Conservation (phyloP, 2,797 vertebrate genomes). For the Triplophysa bombifrons region DNA sequence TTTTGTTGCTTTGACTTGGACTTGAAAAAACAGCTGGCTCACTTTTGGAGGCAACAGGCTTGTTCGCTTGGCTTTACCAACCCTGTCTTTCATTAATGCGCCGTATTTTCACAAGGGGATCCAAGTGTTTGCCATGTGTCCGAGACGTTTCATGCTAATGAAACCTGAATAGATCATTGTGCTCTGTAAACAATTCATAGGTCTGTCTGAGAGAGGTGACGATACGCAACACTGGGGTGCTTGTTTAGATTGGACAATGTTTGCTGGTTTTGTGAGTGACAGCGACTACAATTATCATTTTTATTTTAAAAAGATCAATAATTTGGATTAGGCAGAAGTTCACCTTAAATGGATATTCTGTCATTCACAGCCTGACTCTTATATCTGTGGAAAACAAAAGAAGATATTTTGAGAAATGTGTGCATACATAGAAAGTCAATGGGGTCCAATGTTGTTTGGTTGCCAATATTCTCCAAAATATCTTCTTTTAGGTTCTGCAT, state of each 20-base stretch:
- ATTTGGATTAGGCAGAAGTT: neutral
- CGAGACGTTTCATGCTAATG: conserved; percentile 41
- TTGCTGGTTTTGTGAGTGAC: neutral
- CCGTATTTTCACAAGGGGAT: conserved; percentile 26
- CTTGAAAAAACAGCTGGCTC: conserved; percentile 12
- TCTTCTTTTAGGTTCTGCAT: neutral
- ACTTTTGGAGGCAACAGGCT: conserved; percentile 4
- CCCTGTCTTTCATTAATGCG: conserved; percentile 46
- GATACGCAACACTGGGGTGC: neutral
- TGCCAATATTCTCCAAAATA: neutral
- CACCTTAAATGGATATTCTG: no score
- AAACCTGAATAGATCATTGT: conserved; percentile 26
- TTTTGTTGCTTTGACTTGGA: conserved; percentile 35
- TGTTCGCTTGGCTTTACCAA: conserved; percentile 12
- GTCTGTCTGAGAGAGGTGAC: neutral
- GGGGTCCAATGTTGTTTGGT: neutral
- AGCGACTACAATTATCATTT: neutral
- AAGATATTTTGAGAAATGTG: no score
- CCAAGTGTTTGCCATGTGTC: conserved; percentile 49
- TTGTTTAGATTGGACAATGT: neutral
- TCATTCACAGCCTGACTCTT: no score
- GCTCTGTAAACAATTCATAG: conserved; percentile 10
- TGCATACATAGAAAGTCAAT: no score
- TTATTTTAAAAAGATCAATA: neutral
- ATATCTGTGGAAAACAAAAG: no score